Evolutionary conservation across 2,113 vertebrate genomes (phyloP).

Genomic region (Eurystomus gularis): DNA sequence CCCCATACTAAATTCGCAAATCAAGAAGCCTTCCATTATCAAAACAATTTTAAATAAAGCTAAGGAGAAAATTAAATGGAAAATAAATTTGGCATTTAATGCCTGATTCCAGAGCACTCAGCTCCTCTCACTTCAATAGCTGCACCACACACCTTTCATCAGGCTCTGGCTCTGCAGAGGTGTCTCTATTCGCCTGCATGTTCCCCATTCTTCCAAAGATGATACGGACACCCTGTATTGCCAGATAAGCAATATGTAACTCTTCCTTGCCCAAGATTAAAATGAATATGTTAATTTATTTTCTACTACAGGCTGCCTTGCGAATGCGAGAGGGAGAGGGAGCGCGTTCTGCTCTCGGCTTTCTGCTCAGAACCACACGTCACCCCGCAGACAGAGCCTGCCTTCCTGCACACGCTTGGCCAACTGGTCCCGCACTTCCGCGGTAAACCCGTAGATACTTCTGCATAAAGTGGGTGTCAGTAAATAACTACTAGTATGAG

Average conservation of each 20-base stretch:
- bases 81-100: background rate
- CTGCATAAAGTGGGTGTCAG: background rate
- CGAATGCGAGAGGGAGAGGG: background rate
- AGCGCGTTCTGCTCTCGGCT: background rate
- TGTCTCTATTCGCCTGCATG: accelerated
- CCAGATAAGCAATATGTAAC: background rate
- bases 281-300: background rate
- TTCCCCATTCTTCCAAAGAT: background rate
- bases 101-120: background rate
- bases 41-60: conserved; percentile 9
- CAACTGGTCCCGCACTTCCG: background rate
- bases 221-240: background rate
- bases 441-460: background rate
- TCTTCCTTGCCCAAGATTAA: background rate
- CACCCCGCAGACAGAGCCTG: accelerated
- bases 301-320: background rate
- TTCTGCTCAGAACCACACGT: background rate
- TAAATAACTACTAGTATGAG: background rate
- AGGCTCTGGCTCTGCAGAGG: background rate
- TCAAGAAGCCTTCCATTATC: background rate
- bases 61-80: background rate
- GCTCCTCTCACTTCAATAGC: background rate
- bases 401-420: background rate
- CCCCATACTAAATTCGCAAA: background rate
- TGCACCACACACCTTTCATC: background rate